Percentiles rank a stretch among this genome's conserved stretches.
These are phyloP conservation scores for Conomelus anceps DNA, from an alignment of 2,888 invertebrate genomes.

Conservation along the genomic window DNA sequence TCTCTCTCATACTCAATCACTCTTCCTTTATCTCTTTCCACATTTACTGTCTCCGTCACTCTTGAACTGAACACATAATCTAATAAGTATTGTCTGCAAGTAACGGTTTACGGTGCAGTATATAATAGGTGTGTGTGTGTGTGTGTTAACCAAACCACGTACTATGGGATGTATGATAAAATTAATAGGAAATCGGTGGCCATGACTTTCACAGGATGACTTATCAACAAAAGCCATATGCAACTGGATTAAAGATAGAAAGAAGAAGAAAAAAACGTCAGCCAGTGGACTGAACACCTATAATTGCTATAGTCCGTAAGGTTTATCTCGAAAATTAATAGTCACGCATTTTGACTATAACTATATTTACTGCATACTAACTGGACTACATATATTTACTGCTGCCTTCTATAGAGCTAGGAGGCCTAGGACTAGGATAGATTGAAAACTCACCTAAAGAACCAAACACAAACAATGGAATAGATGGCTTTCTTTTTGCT, in stretches of 20 bases:
- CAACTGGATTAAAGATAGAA: not conserved
- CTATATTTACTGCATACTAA: not conserved
- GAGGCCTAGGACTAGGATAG: not conserved
- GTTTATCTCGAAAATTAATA: not conserved
- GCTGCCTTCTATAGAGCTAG: not conserved
- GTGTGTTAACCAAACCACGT: not conserved
- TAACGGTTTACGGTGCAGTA: not conserved
- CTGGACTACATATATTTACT: not conserved
- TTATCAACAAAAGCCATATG: not conserved
- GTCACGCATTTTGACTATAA: not conserved
- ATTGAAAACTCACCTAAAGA: not conserved
- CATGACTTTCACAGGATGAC: not conserved
- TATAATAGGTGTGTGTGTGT: not conserved
- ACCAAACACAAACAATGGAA: not conserved
- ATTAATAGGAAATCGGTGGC: not conserved
- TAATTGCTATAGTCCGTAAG: not conserved
- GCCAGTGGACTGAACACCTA: not conserved
- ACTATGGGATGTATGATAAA: not conserved
- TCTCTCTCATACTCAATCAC: not conserved
- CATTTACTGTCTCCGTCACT: no score
- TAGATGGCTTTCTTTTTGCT: not conserved
- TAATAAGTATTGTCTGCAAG: not conserved
- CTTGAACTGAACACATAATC: not conserved
- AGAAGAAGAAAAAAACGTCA: not conserved
- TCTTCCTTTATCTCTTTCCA: not conserved